A percentile compares a stretch with the other conserved stretches of the same genome.
These are phyloP conservation scores for Psammodynastes pulverulentus DNA, from an alignment of 2,113 vertebrate species.

Conservation along the genomic window DNA sequence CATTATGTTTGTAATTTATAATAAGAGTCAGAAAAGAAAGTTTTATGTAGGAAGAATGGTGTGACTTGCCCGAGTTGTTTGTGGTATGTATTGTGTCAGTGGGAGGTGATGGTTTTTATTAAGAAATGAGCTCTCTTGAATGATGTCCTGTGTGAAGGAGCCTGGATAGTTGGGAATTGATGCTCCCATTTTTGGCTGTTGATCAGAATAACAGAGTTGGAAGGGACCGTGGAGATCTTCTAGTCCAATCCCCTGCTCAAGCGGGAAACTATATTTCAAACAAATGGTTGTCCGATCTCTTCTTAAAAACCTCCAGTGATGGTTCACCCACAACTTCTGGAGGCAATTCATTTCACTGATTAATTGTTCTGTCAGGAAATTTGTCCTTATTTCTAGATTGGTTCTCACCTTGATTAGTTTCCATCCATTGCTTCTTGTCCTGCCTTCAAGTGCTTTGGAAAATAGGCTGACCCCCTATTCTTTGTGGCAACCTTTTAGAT, in stretches of 20 bases:
- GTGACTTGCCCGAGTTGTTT: background rate
- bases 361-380: background rate
- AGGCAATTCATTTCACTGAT: background rate
- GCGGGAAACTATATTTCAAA: background rate
- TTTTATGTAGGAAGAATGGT: background rate
- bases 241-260: background rate
- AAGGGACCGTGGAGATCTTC: background rate
- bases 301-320: background rate
- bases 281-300: background rate
- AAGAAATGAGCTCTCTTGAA: background rate
- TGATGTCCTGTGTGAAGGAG: background rate
- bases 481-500: background rate
- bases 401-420: background rate
- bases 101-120: background rate
- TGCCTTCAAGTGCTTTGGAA: background rate
- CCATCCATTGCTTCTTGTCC: background rate
- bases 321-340: background rate
- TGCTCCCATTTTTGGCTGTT: background rate
- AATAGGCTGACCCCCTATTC: background rate
- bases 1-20: background rate
- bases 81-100: background rate
- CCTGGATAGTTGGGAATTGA: background rate
- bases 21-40: background rate
- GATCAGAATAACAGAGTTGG: background rate
- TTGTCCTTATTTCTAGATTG: background rate